Evolutionary conservation across 2,113 vertebrate species (phyloP).

Genomic region (Lichenostomus cassidix): DNA sequence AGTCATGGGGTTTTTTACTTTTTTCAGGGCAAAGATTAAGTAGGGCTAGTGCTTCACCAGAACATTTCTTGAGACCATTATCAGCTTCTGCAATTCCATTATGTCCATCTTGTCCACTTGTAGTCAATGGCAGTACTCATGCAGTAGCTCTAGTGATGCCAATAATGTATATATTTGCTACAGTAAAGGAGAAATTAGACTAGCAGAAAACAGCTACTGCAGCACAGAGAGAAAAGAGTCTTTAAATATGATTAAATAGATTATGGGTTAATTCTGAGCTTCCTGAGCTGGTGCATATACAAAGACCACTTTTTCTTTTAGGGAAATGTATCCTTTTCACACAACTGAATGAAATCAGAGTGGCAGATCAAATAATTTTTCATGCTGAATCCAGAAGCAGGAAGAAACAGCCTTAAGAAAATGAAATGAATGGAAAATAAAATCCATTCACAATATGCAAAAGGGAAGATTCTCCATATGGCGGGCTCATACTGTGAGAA

Average conservation of each 20-base stretch:
- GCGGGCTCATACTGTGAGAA: neutral
- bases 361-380: neutral
- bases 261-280: neutral
- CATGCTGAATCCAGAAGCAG: neutral
- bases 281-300: neutral
- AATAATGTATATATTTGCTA: neutral
- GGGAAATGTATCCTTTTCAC: neutral
- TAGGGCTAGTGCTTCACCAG: neutral
- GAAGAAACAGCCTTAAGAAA: neutral
- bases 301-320: neutral
- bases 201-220: neutral
- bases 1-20: rapidly evolving
- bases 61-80: neutral
- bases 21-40: neutral
- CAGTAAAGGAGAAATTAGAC: neutral
- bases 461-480: neutral
- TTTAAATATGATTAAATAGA: neutral
- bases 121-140: neutral
- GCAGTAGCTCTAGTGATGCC: neutral
- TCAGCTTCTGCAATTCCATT: neutral
- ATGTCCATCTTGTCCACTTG: neutral
- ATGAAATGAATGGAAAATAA: neutral
- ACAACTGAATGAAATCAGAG: neutral
- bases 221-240: neutral
- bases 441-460: neutral